Percentiles rank a stretch among this genome's conserved stretches.
phyloP scores from a whole-genome alignment of 1,140 invertebrate species.

The Metaphire vulgaris region DNA sequence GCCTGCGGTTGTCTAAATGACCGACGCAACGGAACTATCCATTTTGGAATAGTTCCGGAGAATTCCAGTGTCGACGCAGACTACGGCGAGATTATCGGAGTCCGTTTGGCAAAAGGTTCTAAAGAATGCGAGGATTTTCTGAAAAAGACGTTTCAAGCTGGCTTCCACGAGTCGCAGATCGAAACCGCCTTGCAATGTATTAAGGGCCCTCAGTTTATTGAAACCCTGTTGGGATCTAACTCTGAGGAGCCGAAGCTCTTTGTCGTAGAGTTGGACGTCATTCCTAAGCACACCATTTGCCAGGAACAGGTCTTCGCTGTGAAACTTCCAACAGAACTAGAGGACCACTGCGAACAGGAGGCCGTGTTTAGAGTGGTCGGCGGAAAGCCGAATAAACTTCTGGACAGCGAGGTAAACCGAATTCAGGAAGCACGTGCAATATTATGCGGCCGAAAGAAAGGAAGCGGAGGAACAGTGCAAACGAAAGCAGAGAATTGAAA shows the following conservation, averaged over 20 bases:
- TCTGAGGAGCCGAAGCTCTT: not conserved
- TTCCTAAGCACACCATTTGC: constrained; percentile 15
- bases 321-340: constrained; percentile 4
- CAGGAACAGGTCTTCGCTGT: constrained; percentile 14
- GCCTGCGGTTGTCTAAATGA: constrained; percentile 17
- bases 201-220: constrained; percentile 8
- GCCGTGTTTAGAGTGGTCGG: not conserved
- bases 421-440: constrained; percentile 3
- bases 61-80: not conserved
- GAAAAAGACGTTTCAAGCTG: not conserved
- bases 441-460: constrained; percentile 10
- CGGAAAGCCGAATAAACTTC: not conserved
- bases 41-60: constrained; percentile 16
- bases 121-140: not conserved
- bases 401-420: not conserved
- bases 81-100: constrained; percentile 10
- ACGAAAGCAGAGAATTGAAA: not conserved
- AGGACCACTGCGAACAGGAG: not conserved
- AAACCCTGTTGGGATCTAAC: not conserved
- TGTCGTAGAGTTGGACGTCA: constrained; percentile 21
- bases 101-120: not conserved
- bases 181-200: constrained; percentile 17
- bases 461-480: constrained; percentile 5
- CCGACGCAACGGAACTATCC: constrained; percentile 17
- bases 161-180: constrained; percentile 5